A percentile compares a stretch with the other conserved stretches of the same genome.
phyloP scores from a whole-genome alignment of 1,140 invertebrate species.

The Dendroctonus valens region DNA sequence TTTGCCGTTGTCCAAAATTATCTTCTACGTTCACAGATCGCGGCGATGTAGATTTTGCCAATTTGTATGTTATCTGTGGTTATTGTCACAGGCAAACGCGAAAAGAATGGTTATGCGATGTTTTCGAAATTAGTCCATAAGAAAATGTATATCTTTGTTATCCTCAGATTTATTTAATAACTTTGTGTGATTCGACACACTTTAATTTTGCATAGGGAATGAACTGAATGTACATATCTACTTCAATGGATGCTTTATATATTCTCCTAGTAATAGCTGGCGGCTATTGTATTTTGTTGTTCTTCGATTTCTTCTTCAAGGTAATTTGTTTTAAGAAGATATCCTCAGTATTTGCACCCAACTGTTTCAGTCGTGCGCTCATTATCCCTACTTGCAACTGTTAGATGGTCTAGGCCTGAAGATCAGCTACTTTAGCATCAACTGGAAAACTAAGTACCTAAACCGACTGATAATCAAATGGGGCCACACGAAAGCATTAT shows the following conservation, averaged over 20 bases:
- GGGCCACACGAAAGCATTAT: conserved; percentile 61
- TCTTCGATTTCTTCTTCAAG: conserved; percentile 71
- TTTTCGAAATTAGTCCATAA: too few relatives aligned
- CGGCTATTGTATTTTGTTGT: conserved; percentile 61
- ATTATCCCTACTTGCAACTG: conserved; percentile 75
- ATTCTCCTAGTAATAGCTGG: not conserved
- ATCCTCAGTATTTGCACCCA: not conserved
- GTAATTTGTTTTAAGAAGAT: conserved; percentile 49
- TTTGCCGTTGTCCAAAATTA: too few relatives aligned
- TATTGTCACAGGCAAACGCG: too few relatives aligned
- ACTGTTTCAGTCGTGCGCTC: conserved; percentile 70
- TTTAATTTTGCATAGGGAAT: too few relatives aligned
- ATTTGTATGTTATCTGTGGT: too few relatives aligned
- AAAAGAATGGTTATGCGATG: too few relatives aligned
- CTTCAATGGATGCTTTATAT: conserved; percentile 1
- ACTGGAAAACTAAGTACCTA: conserved; percentile 74
- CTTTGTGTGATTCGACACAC: too few relatives aligned
- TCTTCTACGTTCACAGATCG: too few relatives aligned
- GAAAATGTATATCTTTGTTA: too few relatives aligned
- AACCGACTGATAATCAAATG: conserved; percentile 74
- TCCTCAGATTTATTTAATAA: too few relatives aligned
- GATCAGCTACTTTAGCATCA: conserved; percentile 67
- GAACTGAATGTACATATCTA: too few relatives aligned
- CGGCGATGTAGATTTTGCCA: too few relatives aligned
- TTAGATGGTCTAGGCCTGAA: conserved; percentile 71